Base-by-base conservation (phyloP, 2,888 invertebrate genomes). In the Phalangium opilio region DNA sequence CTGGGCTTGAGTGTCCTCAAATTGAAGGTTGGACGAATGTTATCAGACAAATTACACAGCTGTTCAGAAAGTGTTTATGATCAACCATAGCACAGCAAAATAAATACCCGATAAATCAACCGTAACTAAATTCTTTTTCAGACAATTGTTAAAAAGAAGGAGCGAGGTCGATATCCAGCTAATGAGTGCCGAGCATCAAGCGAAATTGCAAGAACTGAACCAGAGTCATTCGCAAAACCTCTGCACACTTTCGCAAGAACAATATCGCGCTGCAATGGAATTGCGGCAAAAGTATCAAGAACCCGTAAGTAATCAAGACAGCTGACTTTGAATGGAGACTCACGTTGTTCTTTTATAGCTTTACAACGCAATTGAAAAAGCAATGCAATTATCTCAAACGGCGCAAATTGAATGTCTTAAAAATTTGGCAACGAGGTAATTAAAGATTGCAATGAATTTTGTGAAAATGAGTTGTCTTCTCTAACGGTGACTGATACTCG, bases 231-330 rank as follows among this genome's bases (percentile, higher is more conserved):
- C 62, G 2, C 61, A 64, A 46, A 57, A 59, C 27, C 54, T 63
- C 49, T 55, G 66, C 21, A 58, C 58, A 4, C 53, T 64, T 54
- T 60, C 61, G 47, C 62, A 64, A 47, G 81, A 81, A 53, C 80
- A 82, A 51, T 74, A 79, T 33, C 67, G 73, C 27, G 77, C 77
- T 49, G 83, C 83, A 64, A 73, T 76, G 41, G 83, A 84, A 52
- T 65, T 90, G 52, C 76, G 82, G 43, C 79, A 85, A 63, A 82
- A 84, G 61, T 87, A 85, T 67, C 83, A 85, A 64, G 84, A 86
- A 59, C 72, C 75, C 41, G 68, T 73, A 51, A 63, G 67, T 59
- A 57, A 11, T 8, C 11, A n/a, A 12, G n/a, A n/a, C n/a, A n/a
- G n/a, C n/a, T n/a, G n/a, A n/a, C n/a, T n/a, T n/a, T n/a, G n/a